Evolutionary conservation across 2,888 invertebrate species (phyloP).

Genomic region (Tenthredo distinguenda): DNA sequence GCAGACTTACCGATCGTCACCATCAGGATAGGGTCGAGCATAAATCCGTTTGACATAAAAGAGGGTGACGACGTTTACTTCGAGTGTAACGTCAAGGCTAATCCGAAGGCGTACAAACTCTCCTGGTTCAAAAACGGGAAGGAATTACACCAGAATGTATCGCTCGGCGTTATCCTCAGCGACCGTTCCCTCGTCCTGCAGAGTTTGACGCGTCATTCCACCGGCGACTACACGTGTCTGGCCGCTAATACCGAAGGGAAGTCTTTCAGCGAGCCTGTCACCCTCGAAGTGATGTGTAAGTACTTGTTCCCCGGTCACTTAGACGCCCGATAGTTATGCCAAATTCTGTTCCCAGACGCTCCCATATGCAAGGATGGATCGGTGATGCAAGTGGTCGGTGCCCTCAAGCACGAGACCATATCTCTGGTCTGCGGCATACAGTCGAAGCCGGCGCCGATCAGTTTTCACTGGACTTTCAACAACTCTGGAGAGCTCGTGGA

Average conservation of each 20-base stretch:
- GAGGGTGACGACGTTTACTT: slow-evolving; percentile 95
- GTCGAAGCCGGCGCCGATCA: slow-evolving; percentile 90
- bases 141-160: slow-evolving; percentile 91
- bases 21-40: slow-evolving; percentile 90
- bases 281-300: slow-evolving; percentile 74
- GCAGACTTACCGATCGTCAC: slow-evolving; percentile 90
- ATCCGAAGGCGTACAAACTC: slow-evolving; percentile 90
- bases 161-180: slow-evolving; percentile 89
- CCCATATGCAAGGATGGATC: slow-evolving; percentile 81
- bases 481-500: slow-evolving; percentile 92
- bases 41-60: slow-evolving; percentile 92
- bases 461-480: slow-evolving; percentile 96
- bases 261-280: slow-evolving; percentile 78
- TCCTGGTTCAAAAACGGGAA: slow-evolving; percentile 93
- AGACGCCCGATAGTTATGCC: background rate
- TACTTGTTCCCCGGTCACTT: background rate
- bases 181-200: slow-evolving; percentile 90
- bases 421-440: slow-evolving; percentile 92
- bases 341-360: slow-evolving; percentile 63
- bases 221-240: slow-evolving; percentile 93
- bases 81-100: slow-evolving; percentile 91
- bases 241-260: slow-evolving; percentile 94
- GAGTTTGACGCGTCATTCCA: slow-evolving; percentile 88
- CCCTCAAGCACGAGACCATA: slow-evolving; percentile 92
- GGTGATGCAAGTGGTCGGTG: slow-evolving; percentile 89